A percentile compares a stretch with the other conserved stretches of the same genome.
phyloP scores from a whole-genome alignment of 2,888 invertebrate species.

The Gortyna flavago region DNA sequence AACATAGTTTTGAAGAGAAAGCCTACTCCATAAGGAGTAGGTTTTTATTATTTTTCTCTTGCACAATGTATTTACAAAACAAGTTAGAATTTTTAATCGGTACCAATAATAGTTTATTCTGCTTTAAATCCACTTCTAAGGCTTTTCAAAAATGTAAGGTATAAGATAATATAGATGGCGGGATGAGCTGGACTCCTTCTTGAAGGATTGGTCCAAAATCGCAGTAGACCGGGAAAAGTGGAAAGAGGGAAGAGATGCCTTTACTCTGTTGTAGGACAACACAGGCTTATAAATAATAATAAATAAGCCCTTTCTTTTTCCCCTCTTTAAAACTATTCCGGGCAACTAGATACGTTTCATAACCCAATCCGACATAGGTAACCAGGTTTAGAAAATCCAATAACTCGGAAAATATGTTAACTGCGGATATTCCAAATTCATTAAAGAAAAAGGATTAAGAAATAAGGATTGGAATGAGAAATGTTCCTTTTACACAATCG shows the following conservation, averaged over 20 bases:
- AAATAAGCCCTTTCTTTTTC: background rate
- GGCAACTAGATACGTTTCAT: constrained; percentile 1
- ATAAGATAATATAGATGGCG: background rate
- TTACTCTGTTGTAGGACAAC: background rate
- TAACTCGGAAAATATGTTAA: constrained; percentile 46
- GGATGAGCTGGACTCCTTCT: background rate
- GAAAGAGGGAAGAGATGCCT: background rate
- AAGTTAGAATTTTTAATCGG: background rate
- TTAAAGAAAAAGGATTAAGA: too few relatives aligned
- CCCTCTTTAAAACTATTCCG: constrained; percentile 26
- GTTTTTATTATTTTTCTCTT: too few relatives aligned
- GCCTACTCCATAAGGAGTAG: background rate
- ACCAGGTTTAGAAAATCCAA: constrained; percentile 42
- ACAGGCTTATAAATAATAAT: background rate
- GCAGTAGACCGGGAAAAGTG: background rate
- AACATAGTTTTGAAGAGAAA: background rate
- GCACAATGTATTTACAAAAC: background rate
- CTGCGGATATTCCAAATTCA: constrained; percentile 48
- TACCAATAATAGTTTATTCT: background rate
- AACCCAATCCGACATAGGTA: constrained; percentile 34
- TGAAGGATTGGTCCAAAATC: background rate
- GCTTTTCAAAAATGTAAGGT: background rate
- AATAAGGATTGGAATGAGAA: constrained; percentile 18
- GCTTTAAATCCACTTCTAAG: too few relatives aligned
- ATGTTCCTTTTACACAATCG: constrained; percentile 34